These are phyloP conservation scores for Ormyrus nitidulus DNA, from an alignment of 2,888 invertebrate species.

Conservation along the genomic window DNA sequence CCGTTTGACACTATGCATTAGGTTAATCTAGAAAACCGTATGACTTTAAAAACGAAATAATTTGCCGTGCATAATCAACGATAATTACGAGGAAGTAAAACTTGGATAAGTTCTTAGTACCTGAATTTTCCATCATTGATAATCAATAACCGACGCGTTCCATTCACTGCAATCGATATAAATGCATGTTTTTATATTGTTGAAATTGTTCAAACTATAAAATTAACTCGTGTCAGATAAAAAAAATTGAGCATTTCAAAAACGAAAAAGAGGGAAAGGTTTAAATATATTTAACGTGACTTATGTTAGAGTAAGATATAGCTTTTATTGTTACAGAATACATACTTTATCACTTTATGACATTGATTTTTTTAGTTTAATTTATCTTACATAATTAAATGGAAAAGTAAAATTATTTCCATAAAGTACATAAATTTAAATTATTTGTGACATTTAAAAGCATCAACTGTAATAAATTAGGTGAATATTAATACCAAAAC, in stretches of 20 bases:
- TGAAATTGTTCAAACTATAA: too few species aligned
- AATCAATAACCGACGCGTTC: too few species aligned
- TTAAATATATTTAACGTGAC: too few species aligned
- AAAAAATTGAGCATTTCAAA: too few species aligned
- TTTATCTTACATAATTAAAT: constrained; percentile 28
- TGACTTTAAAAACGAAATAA: not conserved
- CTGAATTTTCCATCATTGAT: constrained; percentile 2
- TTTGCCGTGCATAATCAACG: not conserved
- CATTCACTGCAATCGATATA: constrained; percentile 1
- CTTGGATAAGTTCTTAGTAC: constrained; percentile 7
- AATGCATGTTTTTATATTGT: not conserved
- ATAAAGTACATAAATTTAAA: constrained; percentile 22
- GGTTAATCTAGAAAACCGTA: too few species aligned
- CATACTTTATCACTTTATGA: constrained; percentile 19
- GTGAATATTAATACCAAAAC: constrained; percentile 10
- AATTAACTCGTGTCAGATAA: too few species aligned
- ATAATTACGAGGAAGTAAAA: constrained; percentile 33
- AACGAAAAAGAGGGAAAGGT: too few species aligned
- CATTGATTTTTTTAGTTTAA: constrained; percentile 21
- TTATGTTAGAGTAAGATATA: not conserved
- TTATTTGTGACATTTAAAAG: constrained; percentile 12
- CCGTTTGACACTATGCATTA: too few species aligned
- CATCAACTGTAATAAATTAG: too few species aligned
- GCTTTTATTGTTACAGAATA: constrained; percentile 34
- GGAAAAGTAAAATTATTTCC: constrained; percentile 2